A percentile compares a stretch with the other conserved stretches of the same genome.
These are phyloP conservation scores for Anthopleura sola DNA, from an alignment of 64 coral and sea anemone genomes.

Conservation along the genomic window DNA sequence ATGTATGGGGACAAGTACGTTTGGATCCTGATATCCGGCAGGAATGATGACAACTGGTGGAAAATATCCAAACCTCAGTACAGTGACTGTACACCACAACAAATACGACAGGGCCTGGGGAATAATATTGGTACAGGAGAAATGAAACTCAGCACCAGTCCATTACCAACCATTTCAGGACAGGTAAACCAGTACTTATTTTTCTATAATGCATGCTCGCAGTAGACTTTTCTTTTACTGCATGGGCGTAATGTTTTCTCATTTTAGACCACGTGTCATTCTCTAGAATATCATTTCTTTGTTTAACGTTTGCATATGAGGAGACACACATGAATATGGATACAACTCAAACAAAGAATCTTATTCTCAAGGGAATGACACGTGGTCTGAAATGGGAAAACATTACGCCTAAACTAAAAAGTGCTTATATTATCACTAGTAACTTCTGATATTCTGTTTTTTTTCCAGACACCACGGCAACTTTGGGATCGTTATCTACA, in stretches of 20 bases:
- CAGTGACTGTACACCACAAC: conserved; percentile 58
- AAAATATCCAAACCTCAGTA: conserved; percentile 35
- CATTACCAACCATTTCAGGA: conserved; percentile 38
- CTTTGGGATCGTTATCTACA: conserved; percentile 27
- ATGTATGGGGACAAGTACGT: conserved; percentile 64
- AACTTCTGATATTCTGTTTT: too few relatives aligned
- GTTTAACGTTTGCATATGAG: too few relatives aligned
- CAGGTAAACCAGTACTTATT: conserved; percentile 15
- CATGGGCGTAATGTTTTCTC: too few relatives aligned
- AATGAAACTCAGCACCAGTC: conserved; percentile 43
- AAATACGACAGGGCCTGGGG: conserved; percentile 54
- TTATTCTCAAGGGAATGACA: too few relatives aligned
- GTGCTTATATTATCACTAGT: too few relatives aligned
- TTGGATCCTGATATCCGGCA: conserved; percentile 56
- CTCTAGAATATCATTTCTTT: too few relatives aligned
- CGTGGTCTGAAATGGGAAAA: too few relatives aligned
- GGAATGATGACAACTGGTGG: conserved; percentile 72
- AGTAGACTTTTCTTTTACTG: not conserved
- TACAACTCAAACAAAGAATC: too few relatives aligned
- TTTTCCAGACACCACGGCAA: conserved; percentile 48
- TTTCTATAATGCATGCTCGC: not conserved
- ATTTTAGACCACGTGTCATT: too few relatives aligned
- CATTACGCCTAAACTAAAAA: too few relatives aligned
- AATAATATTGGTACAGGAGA: conserved; percentile 71
- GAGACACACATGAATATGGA: too few relatives aligned